Percentiles rank a stretch among this genome's conserved stretches.
Conservation (phyloP, 2,797 vertebrate genomes). For the Takifugu ocellatus region DNA sequence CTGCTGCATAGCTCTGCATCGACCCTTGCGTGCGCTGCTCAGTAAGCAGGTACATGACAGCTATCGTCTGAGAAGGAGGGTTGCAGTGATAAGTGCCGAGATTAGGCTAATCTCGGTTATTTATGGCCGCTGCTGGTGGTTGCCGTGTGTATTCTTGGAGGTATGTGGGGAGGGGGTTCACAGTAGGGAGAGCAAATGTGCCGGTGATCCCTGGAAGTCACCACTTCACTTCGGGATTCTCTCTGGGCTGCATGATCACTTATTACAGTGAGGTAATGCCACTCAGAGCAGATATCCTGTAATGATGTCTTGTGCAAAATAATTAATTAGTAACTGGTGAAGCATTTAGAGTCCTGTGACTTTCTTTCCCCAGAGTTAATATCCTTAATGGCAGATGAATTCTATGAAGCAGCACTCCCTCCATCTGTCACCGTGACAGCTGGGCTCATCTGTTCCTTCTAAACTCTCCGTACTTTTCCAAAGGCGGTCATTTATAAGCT, state of each 20-base stretch:
- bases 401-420: slow-evolving; percentile 31
- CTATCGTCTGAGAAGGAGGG: slow-evolving; percentile 50
- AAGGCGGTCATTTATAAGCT: slow-evolving; percentile 6
- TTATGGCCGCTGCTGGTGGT: slow-evolving; percentile 65
- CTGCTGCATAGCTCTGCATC: slow-evolving; percentile 19
- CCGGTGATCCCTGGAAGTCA: slow-evolving; percentile 29
- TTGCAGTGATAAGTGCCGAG: slow-evolving; percentile 73
- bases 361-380: slow-evolving; percentile 58
- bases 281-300: slow-evolving; percentile 46
- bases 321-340: slow-evolving; percentile 60
- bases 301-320: slow-evolving; percentile 55
- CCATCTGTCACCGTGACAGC: slow-evolving; percentile 39
- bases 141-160: slow-evolving; percentile 14
- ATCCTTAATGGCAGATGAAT: slow-evolving; percentile 41
- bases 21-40: slow-evolving; percentile 43
- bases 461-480: slow-evolving; percentile 7
- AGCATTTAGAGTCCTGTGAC: slow-evolving; percentile 42
- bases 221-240: slow-evolving; percentile 23
- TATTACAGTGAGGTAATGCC: slow-evolving; percentile 19
- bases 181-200: neutral
- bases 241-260: slow-evolving; percentile 19
- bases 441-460: slow-evolving; percentile 16
- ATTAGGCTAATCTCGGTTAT: slow-evolving; percentile 86
- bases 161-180: neutral
- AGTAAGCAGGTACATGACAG: slow-evolving; percentile 64